phyloP scores from a whole-genome alignment of 2,888 invertebrate genomes.

The Tupiocoris notatus region DNA sequence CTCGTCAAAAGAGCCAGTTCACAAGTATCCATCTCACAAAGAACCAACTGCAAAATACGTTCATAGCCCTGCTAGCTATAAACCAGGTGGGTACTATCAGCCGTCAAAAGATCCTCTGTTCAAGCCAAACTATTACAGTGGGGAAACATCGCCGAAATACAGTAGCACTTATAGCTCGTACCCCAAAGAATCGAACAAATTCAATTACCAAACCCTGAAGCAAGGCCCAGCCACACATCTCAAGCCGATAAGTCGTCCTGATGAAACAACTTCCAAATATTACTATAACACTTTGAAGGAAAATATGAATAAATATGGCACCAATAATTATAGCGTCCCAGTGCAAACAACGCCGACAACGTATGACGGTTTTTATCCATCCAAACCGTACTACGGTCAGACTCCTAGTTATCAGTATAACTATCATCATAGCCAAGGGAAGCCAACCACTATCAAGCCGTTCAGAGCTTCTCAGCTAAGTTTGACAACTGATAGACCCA shows the following conservation, averaged over 20 bases:
- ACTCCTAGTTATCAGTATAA: background rate
- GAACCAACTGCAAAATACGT: background rate
- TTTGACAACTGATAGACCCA: background rate
- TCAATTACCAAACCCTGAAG: background rate
- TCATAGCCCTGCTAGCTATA: background rate
- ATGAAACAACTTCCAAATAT: conserved; percentile 13
- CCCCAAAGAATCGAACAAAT: background rate
- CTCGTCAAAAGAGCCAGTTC: background rate
- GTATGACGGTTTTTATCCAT: background rate
- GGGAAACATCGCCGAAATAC: background rate
- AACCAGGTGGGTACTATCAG: background rate
- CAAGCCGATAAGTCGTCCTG: background rate
- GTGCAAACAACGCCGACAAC: background rate
- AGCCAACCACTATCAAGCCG: background rate
- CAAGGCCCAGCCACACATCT: background rate
- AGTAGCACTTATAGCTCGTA: background rate
- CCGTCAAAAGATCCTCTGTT: background rate
- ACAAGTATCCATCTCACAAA: background rate
- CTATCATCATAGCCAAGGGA: background rate
- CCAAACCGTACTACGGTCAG: background rate
- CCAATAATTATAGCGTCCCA: background rate
- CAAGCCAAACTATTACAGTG: conserved; percentile 1
- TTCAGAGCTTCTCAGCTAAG: background rate
- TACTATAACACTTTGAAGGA: conserved; percentile 10
- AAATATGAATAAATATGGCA: background rate